A percentile compares a stretch with the other conserved stretches of the same genome.
Conservation (phyloP, 2,797 vertebrate genomes). For the Sphaeramia orbicularis region DNA sequence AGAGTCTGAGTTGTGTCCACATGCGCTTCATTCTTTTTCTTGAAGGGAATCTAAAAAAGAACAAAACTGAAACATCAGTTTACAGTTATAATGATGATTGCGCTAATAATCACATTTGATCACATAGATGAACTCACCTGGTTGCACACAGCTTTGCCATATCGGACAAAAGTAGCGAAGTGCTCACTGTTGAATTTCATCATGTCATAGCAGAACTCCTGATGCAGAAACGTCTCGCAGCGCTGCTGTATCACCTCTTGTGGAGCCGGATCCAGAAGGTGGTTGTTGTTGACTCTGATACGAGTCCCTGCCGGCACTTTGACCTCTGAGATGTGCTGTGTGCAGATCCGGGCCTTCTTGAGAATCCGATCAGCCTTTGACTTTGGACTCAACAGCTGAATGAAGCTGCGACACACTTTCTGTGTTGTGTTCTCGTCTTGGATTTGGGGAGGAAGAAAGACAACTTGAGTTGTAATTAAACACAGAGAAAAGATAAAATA, state of each 20-base stretch:
- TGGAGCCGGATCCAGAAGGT: conserved; percentile 43
- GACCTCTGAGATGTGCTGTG: conserved; percentile 27
- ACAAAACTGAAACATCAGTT: neutral
- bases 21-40: conserved; percentile 32
- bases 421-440: conserved; percentile 59
- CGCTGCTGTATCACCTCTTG: conserved; percentile 19
- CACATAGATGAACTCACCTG: conserved; percentile 43
- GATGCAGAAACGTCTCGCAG: conserved; percentile 52
- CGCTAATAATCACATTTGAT: neutral
- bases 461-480: no score
- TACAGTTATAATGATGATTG: neutral
- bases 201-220: conserved; percentile 63
- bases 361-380: conserved; percentile 20
- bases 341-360: conserved; percentile 46
- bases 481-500: no score
- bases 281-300: conserved; percentile 61
- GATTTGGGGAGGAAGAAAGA: neutral
- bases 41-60: conserved; percentile 47
- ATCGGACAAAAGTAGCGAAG: conserved; percentile 58
- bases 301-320: conserved; percentile 46
- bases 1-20: conserved; percentile 46
- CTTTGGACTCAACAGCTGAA: conserved; percentile 48
- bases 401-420: conserved; percentile 47
- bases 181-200: conserved; percentile 67
- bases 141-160: conserved; percentile 33